These are phyloP conservation scores for Rhinichthys klamathensis DNA, from an alignment of 2,113 vertebrate genomes.

Conservation along the genomic window DNA sequence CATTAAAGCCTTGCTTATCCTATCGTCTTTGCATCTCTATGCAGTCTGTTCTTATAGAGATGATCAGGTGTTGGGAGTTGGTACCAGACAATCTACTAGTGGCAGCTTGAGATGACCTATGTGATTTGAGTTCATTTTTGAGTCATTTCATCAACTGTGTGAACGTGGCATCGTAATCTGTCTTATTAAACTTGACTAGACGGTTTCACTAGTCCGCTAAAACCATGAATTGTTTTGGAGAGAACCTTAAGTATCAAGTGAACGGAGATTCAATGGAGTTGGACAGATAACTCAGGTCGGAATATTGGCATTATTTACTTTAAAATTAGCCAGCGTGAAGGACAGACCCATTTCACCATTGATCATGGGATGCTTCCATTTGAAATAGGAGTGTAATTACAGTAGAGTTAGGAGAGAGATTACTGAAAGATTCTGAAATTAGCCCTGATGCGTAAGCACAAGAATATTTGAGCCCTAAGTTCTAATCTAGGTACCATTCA, in stretches of 20 bases:
- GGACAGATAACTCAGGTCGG: slow-evolving; percentile 47
- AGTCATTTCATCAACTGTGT: slow-evolving; percentile 11
- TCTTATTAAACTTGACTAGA: neutral
- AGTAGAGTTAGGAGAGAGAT: neutral
- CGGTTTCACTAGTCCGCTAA: neutral
- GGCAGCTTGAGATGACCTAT: slow-evolving; percentile 45
- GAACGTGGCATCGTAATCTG: neutral
- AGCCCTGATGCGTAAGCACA: slow-evolving; percentile 7
- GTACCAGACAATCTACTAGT: slow-evolving; percentile 46
- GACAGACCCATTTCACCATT: neutral
- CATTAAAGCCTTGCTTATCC: slow-evolving; percentile 40
- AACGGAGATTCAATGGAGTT: neutral
- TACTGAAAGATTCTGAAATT: neutral
- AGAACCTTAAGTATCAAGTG: neutral
- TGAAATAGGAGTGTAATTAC: neutral
- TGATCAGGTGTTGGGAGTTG: slow-evolving; percentile 39
- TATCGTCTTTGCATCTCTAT: slow-evolving; percentile 42
- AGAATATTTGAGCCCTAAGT: neutral
- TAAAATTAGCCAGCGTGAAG: slow-evolving; percentile 24
- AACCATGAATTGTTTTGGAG: neutral
- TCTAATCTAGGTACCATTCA: neutral
- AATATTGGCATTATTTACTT: slow-evolving; percentile 25
- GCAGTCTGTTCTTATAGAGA: slow-evolving; percentile 31
- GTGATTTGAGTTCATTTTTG: slow-evolving; percentile 4
- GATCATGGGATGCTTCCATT: neutral